A percentile compares a stretch with the other conserved stretches of the same genome.
phyloP scores from a whole-genome alignment of 23 tunicate genomes.

The Diplosoma virens region DNA sequence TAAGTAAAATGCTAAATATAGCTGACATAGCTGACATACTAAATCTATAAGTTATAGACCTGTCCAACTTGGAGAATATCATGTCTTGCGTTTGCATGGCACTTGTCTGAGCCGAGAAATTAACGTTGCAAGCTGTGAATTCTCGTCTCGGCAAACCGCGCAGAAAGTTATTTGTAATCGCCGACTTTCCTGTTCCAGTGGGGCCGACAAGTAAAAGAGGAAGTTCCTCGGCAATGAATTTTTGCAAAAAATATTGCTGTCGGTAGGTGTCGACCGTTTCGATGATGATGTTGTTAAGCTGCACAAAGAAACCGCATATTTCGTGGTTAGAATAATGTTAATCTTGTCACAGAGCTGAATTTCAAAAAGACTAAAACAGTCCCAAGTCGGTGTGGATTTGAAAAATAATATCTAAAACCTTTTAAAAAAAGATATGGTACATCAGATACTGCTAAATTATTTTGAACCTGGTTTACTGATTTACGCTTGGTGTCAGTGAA shows the following conservation, averaged over 20 bases:
- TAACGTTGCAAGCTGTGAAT: slow-evolving; percentile 59
- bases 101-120: slow-evolving; percentile 85
- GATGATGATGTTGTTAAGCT: slow-evolving; percentile 81
- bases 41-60: slow-evolving; percentile 18
- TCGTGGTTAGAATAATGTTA: not conserved
- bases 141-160: slow-evolving; percentile 64
- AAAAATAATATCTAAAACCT: too few relatives aligned
- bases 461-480: too few relatives aligned
- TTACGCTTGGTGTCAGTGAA: too few relatives aligned
- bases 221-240: slow-evolving; percentile 36
- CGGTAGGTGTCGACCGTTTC: slow-evolving; percentile 85
- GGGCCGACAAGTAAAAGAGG: slow-evolving; percentile 83
- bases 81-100: slow-evolving; percentile 86
- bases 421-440: too few relatives aligned
- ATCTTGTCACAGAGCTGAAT: not conserved
- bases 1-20: too few relatives aligned
- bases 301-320: not conserved
- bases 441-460: too few relatives aligned
- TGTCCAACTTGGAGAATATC: slow-evolving; percentile 84
- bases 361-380: too few relatives aligned
- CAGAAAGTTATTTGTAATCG: slow-evolving; percentile 73
- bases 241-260: slow-evolving; percentile 61
- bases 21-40: not conserved
- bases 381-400: too few relatives aligned
- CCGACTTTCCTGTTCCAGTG: slow-evolving; percentile 83